Evolutionary conservation across 2,113 vertebrate genomes (phyloP), one percentile per base, ranked within the genome.

Genomic region (Brachyistius frenatus): DNA sequence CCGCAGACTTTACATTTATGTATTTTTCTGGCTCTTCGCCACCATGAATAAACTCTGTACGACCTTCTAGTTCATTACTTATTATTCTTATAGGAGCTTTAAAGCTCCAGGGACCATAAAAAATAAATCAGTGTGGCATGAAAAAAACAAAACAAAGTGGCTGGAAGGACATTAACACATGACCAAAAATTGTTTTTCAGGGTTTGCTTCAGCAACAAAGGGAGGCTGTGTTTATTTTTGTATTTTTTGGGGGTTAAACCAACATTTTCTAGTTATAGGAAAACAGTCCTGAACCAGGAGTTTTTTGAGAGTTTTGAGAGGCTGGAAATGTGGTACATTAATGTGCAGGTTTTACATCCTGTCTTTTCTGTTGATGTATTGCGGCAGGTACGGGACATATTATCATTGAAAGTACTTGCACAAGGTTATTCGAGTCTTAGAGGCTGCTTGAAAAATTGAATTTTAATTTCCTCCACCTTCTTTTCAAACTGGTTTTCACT

Each of bases 41-140:
- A 62, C 5, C 9, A 23, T 79, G 65, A 60, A 74, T 85, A 66
- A 80, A 80, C 68, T 74, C 76, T 81, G 14, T 63, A 56, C 14
- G 70, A 66, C 54, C 66, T n/a, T 69, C 14, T 1, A 62, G 30
- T 81, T 78, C 67, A 87, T 73, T 58, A 83, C 58, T 55, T 13
- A 8, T 5, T 1, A 11, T 52, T 67, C 69, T 58, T 11, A n/a
- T 46, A 31, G 16, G 52, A 74, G 44, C 47, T 66, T 66, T 14
- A 16, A 30, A 35, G 37, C 70, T 66, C 23, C 53, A 46, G 70
- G 50, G 61, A 23, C 46, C 70, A 64, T 75, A 5, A 54, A 76
- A 80, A 83, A 76, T 64, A 83, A 44, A 54, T 53, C 44, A 72
- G 32, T 10, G 41, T 4, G 11, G 33, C 33, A 71, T 36, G 6